Conservation (phyloP, 2,113 vertebrate genomes). For the Aphelocoma coerulescens region DNA sequence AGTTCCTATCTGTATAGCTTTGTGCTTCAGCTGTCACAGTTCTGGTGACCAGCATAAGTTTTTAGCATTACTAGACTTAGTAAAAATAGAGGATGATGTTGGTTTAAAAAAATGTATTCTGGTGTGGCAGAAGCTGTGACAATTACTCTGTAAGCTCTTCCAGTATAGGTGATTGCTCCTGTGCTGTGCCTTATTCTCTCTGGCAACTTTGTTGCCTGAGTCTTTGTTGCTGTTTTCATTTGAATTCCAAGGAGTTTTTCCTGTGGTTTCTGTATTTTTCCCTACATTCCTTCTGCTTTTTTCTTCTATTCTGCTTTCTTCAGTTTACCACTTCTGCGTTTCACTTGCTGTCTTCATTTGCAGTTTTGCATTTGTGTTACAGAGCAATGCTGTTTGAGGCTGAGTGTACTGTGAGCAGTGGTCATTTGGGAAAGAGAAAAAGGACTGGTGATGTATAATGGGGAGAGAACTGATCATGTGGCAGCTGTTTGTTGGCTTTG, state of each 20-base stretch:
- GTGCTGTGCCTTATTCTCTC: background rate
- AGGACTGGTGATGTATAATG: rapidly evolving
- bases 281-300: background rate
- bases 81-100: background rate
- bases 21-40: background rate
- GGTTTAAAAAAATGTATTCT: background rate
- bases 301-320: background rate
- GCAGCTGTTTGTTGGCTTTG: background rate
- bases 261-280: background rate
- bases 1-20: background rate
- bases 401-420: background rate
- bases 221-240: background rate
- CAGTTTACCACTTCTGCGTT: background rate
- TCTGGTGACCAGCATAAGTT: background rate
- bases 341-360: background rate
- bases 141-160: background rate
- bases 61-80: background rate
- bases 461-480: background rate
- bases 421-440: background rate
- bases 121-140: background rate
- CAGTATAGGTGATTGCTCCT: background rate
- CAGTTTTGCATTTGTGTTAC: background rate
- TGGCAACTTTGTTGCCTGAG: background rate
- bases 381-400: background rate
- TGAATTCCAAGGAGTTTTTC: background rate